Conservation (phyloP, 2,797 vertebrate genomes). For the Darevskia mixta region DNA sequence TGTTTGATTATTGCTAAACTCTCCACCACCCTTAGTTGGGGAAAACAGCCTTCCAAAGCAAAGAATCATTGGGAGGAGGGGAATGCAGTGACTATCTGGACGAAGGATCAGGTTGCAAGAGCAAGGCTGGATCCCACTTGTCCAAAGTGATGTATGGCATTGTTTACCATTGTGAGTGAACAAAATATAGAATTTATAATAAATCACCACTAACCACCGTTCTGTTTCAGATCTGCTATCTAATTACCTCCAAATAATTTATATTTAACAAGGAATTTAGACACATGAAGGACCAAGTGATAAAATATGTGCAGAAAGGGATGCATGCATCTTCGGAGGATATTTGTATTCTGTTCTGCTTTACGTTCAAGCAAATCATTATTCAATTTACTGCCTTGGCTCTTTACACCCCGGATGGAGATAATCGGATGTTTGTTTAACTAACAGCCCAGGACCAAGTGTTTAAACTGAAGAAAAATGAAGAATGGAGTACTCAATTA, state of each 20-base stretch:
- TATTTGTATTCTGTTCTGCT: background rate
- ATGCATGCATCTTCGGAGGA: background rate
- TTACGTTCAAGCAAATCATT: slow-evolving; percentile 27
- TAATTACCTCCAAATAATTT: slow-evolving; percentile 42
- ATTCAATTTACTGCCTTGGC: slow-evolving; percentile 29
- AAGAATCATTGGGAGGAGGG: background rate
- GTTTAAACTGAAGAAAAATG: slow-evolving; percentile 32
- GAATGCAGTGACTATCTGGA: background rate
- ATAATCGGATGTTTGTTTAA: slow-evolving; percentile 40
- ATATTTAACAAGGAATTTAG: slow-evolving; percentile 8
- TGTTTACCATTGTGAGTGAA: slow-evolving; percentile 7
- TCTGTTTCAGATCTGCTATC: slow-evolving; percentile 11
- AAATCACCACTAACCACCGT: background rate
- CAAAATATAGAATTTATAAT: background rate
- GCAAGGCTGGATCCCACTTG: background rate
- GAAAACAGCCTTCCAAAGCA: background rate
- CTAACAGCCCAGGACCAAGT: slow-evolving; percentile 7
- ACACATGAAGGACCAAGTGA: background rate
- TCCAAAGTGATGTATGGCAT: background rate
- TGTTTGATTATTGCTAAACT: no score
- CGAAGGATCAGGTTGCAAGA: background rate
- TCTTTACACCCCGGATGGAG: slow-evolving; percentile 31
- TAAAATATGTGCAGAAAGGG: background rate
- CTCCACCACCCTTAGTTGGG: background rate
- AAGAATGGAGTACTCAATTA: slow-evolving; percentile 26